Base-by-base conservation (phyloP, 1,140 invertebrate genomes). In the Drosophila willistoni region DNA sequence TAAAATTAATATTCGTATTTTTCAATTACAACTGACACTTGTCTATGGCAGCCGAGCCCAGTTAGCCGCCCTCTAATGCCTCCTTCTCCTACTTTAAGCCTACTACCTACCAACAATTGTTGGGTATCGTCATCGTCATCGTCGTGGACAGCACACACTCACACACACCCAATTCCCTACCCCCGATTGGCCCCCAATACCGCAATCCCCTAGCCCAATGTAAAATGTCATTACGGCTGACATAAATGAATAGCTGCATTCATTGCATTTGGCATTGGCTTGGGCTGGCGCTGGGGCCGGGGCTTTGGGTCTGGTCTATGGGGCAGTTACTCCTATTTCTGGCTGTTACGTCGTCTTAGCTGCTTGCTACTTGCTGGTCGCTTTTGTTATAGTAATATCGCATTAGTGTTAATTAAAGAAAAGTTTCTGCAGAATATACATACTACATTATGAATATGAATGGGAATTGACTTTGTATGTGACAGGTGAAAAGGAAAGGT, bases 161-260 rank as follows among this genome's bases (percentile, higher is more conserved):
- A 29, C 29, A 87, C 82, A 87, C 66, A 44, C 60, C 17, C 73
- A 55, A 39, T 13, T 12, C 36, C 36, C 36, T 33, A 44, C 44
- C 39, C 42, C 39, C 17, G 4, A 39, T 13, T 39, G 12, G 12
- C 36, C 67, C 34, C 7, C 22, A 59, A 39, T 67, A 62, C 56
- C n/a, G 19, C 70, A 25, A 64, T 44, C 34, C 73, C 73, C 25
- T 55, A 70, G 66, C 83, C 74, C 80, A 84, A 89, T 89, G 87
- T 89, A 79, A 83, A 90, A 78, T 91, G 87, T 90, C 87, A 91
- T 91, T 89, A 81, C 68, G 75, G 84, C 74, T 91, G 89, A 90
- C 87, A 91, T 91, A 91, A 90, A 90, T 85, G 87, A 90, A 90
- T 90, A 82, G 87, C 81, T 89, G 78, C 84, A 85, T 77, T 82